phyloP scores from a whole-genome alignment of 2,113 vertebrate genomes.

The Procavia capensis region DNA sequence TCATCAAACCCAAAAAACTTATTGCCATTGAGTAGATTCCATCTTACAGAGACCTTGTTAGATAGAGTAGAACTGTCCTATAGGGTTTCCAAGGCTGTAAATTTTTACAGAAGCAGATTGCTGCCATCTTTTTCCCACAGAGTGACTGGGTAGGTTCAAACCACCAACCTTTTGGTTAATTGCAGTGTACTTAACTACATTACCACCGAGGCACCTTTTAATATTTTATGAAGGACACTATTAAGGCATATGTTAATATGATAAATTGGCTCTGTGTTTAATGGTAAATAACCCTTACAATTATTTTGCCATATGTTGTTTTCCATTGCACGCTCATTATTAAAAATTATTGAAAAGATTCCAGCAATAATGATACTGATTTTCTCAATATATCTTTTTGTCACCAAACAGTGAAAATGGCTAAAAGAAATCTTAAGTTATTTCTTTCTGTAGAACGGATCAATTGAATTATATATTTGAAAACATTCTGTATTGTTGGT shows the following conservation, averaged over 20 bases:
- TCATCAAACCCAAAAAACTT: too few species aligned
- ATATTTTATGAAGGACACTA: background rate
- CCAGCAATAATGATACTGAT: background rate
- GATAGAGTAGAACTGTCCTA: background rate
- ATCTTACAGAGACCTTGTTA: too few species aligned
- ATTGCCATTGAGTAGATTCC: too few species aligned
- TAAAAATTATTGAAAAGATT: background rate
- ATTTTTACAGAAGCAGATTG: background rate
- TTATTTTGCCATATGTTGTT: background rate
- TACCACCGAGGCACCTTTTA: background rate
- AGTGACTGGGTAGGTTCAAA: background rate
- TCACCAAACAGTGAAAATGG: background rate
- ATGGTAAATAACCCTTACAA: background rate
- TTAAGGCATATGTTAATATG: slow-evolving; percentile 56
- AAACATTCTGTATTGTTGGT: background rate
- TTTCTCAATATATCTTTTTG: background rate
- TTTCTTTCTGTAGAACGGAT: background rate
- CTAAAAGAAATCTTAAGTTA: background rate
- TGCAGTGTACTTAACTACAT: too few species aligned
- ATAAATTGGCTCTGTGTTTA: slow-evolving; percentile 31
- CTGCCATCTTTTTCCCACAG: background rate
- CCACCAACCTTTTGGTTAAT: background rate
- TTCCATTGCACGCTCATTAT: background rate
- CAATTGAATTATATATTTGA: background rate
- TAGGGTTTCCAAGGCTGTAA: background rate